Evolutionary conservation across 2,888 invertebrate species (phyloP).

Genomic region (Linyphia triangularis): DNA sequence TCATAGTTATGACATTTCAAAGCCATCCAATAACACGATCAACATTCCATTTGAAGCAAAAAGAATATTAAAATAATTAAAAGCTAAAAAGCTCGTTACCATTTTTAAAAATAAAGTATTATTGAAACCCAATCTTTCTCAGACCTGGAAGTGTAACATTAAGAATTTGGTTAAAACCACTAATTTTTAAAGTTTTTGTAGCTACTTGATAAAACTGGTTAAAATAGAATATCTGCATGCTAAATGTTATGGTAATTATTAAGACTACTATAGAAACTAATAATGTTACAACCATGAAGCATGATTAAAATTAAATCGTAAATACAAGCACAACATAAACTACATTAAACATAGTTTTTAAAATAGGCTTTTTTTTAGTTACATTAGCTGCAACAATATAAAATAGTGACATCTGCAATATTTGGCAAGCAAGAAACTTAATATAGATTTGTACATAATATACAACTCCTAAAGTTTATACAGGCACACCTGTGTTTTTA

Average conservation of each 20-base stretch:
- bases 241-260: background rate
- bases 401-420: slow-evolving; percentile 25
- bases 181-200: no score
- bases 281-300: background rate
- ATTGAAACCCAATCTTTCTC: no score
- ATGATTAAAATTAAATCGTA: background rate
- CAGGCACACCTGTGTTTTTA: background rate
- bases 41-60: no score
- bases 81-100: no score
- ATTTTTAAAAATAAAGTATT: no score
- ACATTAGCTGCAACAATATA: slow-evolving; percentile 12
- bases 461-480: background rate
- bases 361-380: background rate
- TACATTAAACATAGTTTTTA: background rate
- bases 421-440: slow-evolving; percentile 5
- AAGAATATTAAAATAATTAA: no score
- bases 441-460: slow-evolving; percentile 1
- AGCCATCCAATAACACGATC: no score
- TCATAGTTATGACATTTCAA: no score
- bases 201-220: no score
- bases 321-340: background rate
- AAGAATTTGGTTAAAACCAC: no score
- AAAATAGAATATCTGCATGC: background rate
- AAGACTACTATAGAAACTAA: background rate
- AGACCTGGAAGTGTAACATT: no score